phyloP scores from a whole-genome alignment of 1,140 invertebrate genomes.

The Lordiphosa stackelbergi region DNA sequence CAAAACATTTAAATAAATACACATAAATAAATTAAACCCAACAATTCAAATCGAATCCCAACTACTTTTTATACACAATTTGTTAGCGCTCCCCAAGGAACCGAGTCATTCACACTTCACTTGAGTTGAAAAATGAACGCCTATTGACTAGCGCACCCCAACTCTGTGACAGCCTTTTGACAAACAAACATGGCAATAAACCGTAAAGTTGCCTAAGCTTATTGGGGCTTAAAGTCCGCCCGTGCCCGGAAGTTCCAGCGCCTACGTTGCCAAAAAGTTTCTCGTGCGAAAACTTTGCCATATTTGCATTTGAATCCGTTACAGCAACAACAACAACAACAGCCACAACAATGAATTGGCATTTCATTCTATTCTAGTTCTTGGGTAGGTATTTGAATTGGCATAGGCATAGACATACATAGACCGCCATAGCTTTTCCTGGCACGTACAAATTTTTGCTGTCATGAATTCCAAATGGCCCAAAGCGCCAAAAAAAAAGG shows the following conservation, averaged over 20 bases:
- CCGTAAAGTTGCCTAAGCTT: conserved; percentile 66
- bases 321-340: conserved; percentile 31
- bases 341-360: conserved; percentile 46
- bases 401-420: not conserved
- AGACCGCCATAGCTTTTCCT: conserved; percentile 56
- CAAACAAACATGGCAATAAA: conserved; percentile 66
- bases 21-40: conserved; percentile 45
- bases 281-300: conserved; percentile 63
- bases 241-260: conserved; percentile 38
- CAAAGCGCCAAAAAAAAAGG: conserved; percentile 43
- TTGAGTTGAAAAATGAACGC: conserved; percentile 73
- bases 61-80: conserved; percentile 61
- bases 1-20: conserved; percentile 72
- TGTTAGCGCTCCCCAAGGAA: conserved; percentile 50
- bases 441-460: conserved; percentile 68
- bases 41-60: conserved; percentile 15
- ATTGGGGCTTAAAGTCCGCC: conserved; percentile 58
- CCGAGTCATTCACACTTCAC: conserved; percentile 65
- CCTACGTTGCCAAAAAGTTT: conserved; percentile 58
- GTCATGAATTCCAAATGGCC: conserved; percentile 68
- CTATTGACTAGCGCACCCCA: conserved; percentile 45
- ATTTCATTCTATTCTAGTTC: conserved; percentile 28
- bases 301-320: conserved; percentile 71
- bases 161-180: conserved; percentile 22
- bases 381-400: conserved; percentile 11